Evolutionary conservation across 2,888 invertebrate genomes (phyloP), one percentile per base, ranked within the genome.

Genomic region (Macropis europaea): DNA sequence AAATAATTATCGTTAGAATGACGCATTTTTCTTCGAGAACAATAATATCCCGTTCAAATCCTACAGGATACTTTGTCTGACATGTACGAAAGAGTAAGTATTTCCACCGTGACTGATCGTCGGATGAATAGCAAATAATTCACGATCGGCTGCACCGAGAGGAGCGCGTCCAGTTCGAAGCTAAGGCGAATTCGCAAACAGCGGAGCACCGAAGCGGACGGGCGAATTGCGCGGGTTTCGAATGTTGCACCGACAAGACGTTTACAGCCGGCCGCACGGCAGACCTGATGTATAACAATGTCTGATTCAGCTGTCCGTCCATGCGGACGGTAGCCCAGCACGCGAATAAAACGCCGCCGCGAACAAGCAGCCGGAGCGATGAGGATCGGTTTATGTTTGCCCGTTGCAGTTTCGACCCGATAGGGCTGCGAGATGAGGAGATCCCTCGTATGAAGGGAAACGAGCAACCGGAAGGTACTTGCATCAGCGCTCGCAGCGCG

Each of bases 401-500:
- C 48, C 34, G 73, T 40, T 42, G 62, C 43, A 61, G 59, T 70
- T 54, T 56, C 56, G 57, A n/a, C 40, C 47, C 50, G 73, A 64
- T 70, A 24, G 36, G 50, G 32, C n/a, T n/a, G n/a, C 48, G 42
- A 47, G 53, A 24, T 40, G n/a, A 30, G 67, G 40, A 15, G 63
- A 36, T 38, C 62, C 38, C 26, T 11, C 43, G 60, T 50, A 9
- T 17, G 57, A 43, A 34, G 50, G 24, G 34, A 26, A 54, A 13
- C 45, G 42, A 30, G 40, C 40, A 19, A 61, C 52, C 52, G 53
- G 62, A 69, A 50, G 63, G 69, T 63, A 76, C 83, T 82, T 84
- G 83, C 83, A 85, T 86, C 86, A 85, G 86, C 85, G 81, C 47
- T 79, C 77, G 78, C 77, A 69, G 68, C 71, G 71, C 72, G 67